phyloP scores from a whole-genome alignment of 2,113 vertebrate species.

The Syngnathoides biaculeatus region DNA sequence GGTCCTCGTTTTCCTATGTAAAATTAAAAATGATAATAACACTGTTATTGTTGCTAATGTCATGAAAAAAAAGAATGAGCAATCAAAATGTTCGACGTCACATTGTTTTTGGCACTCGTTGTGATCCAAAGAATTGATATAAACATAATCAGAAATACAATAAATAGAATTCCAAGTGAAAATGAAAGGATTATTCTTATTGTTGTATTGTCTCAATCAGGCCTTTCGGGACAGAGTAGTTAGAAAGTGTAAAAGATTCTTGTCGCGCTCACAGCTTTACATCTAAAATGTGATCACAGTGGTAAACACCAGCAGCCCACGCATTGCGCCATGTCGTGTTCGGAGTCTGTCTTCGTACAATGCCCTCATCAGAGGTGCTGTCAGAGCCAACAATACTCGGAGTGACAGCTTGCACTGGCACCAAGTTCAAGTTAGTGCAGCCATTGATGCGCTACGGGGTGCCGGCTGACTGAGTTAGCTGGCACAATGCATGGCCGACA shows the following conservation, averaged over 20 bases:
- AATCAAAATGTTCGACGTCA: background rate
- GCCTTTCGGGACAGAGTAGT: background rate
- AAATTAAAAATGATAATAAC: conserved; percentile 10
- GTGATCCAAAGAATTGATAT: background rate
- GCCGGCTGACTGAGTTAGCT: conserved; percentile 46
- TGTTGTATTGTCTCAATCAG: background rate
- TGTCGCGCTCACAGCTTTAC: conserved; percentile 1
- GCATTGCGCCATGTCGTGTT: conserved; percentile 11
- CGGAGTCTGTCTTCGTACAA: conserved; percentile 37
- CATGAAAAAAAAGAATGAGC: background rate
- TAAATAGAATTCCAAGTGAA: background rate
- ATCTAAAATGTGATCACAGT: conserved; percentile 17
- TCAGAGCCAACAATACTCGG: conserved; percentile 50
- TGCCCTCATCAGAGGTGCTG: conserved; percentile 52
- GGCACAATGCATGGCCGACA: conserved; percentile 46
- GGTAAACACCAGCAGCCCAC: conserved; percentile 28
- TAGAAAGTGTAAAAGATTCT: conserved; percentile 1
- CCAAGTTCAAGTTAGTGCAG: conserved; percentile 58
- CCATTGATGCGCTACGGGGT: conserved; percentile 47
- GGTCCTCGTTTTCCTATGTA: background rate
- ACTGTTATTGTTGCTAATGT: background rate
- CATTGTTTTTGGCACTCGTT: background rate
- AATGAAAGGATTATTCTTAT: background rate
- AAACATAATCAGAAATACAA: background rate
- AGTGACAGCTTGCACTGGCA: conserved; percentile 46